Percentiles rank a stretch among this genome's conserved stretches.
These are phyloP conservation scores for Gorsachius goisagi DNA, from an alignment of 2,113 vertebrate species.

Conservation along the genomic window DNA sequence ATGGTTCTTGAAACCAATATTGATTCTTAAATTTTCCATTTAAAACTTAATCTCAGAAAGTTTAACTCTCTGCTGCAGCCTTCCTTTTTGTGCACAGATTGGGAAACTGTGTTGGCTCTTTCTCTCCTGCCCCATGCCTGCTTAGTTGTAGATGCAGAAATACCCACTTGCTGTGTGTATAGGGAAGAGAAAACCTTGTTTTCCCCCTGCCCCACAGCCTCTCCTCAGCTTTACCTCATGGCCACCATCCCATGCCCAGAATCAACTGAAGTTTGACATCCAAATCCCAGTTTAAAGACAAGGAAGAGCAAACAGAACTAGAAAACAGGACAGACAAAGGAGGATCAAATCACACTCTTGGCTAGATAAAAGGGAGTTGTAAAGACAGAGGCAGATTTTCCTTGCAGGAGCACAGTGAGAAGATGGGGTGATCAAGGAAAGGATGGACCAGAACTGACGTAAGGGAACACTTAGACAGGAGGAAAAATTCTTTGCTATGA, in stretches of 20 bases:
- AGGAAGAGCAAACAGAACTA: neutral
- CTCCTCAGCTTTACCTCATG: neutral
- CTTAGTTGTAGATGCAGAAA: neutral
- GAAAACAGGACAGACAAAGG: neutral
- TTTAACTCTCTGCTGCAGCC: neutral
- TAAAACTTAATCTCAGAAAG: neutral
- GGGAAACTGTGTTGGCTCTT: neutral
- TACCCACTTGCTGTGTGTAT: neutral
- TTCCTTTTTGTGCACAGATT: neutral
- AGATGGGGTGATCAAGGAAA: neutral
- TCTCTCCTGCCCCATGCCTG: neutral
- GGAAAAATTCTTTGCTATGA: neutral
- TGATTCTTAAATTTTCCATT: neutral
- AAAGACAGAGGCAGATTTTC: neutral
- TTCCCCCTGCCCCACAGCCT: neutral
- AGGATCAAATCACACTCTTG: neutral
- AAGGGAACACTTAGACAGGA: neutral
- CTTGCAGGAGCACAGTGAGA: neutral
- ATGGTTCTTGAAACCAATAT: neutral
- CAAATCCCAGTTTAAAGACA: neutral
- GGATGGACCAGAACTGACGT: neutral
- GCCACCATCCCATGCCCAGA: neutral
- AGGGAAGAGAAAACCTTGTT: neutral
- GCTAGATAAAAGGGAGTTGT: rapidly evolving
- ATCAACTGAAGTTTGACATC: neutral